phyloP scores from a whole-genome alignment of 2,113 vertebrate species.

The Miniopterus natalensis region DNA sequence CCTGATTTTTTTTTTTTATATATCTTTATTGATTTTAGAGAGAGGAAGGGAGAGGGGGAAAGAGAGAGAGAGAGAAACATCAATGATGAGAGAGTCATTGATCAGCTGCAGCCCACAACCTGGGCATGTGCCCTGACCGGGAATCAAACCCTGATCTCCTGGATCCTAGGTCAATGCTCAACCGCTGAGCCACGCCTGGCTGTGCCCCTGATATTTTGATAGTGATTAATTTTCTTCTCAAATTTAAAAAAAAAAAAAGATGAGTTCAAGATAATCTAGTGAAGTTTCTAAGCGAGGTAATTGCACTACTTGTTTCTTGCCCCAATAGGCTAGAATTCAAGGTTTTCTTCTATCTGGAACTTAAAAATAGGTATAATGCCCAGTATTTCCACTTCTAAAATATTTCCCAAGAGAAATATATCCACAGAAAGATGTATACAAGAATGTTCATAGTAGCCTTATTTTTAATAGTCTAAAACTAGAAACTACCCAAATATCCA shows the following conservation, averaged over 20 bases:
- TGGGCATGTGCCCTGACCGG: no score
- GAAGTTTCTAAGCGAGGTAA: not conserved
- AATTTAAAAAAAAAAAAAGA: not conserved
- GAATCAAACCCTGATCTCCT: no score
- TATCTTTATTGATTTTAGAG: no score
- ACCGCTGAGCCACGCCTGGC: no score
- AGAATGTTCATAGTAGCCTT: not conserved
- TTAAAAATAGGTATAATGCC: not conserved
- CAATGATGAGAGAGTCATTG: no score
- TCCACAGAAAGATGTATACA: not conserved
- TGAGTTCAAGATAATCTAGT: not conserved
- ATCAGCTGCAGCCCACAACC: no score
- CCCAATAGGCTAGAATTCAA: not conserved
- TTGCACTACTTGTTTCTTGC: not conserved
- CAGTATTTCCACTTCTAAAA: not conserved
- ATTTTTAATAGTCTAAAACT: not conserved
- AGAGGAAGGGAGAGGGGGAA: no score
- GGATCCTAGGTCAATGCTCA: no score
- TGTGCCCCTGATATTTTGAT: not conserved
- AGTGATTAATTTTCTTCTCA: slow-evolving; percentile 13
- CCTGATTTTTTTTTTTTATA: no score
- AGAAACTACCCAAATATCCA: not conserved
- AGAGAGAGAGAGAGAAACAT: no score
- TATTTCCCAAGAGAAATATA: not conserved
- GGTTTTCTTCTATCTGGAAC: not conserved